phyloP scores from a whole-genome alignment of 2,113 vertebrate species.

The Sporophila hypoxantha region DNA sequence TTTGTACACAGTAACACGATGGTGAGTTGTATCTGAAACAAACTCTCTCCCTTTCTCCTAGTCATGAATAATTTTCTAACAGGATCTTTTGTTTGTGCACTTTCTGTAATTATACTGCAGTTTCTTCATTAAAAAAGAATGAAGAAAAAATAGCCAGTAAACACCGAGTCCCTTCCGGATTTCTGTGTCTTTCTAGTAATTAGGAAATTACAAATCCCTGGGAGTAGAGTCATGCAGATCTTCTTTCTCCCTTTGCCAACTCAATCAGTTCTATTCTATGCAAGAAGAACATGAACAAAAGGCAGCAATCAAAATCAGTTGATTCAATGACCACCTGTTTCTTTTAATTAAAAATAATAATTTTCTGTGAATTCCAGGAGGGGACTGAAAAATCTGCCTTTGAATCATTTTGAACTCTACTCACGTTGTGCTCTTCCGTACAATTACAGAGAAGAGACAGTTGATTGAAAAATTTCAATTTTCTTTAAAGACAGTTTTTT shows the following conservation, averaged over 20 bases:
- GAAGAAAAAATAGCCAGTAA: neutral
- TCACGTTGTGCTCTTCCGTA: neutral
- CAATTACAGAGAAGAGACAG: neutral
- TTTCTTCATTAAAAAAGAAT: conserved; percentile 48
- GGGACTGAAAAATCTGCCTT: neutral
- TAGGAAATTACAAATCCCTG: conserved; percentile 41
- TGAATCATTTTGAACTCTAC: neutral
- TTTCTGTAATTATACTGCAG: conserved; percentile 30
- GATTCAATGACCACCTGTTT: conserved; percentile 32
- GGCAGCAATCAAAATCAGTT: conserved; percentile 12
- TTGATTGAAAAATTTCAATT: neutral
- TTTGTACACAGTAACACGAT: neutral
- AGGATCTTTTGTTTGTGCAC: neutral
- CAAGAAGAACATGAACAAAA: neutral
- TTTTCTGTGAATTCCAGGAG: conserved; percentile 10
- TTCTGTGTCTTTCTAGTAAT: conserved; percentile 30
- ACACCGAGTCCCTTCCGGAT: neutral
- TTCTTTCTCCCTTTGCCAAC: conserved; percentile 23
- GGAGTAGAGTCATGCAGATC: neutral
- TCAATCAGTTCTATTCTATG: conserved; percentile 9
- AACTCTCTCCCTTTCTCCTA: neutral
- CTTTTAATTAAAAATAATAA: conserved; percentile 33
- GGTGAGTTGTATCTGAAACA: neutral
- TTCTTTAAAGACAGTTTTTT: neutral
- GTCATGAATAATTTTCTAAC: neutral